Evolutionary conservation across 1,140 invertebrate genomes (phyloP), one percentile per base, ranked within the genome.

Genomic region (Drosophila pectinifera): DNA sequence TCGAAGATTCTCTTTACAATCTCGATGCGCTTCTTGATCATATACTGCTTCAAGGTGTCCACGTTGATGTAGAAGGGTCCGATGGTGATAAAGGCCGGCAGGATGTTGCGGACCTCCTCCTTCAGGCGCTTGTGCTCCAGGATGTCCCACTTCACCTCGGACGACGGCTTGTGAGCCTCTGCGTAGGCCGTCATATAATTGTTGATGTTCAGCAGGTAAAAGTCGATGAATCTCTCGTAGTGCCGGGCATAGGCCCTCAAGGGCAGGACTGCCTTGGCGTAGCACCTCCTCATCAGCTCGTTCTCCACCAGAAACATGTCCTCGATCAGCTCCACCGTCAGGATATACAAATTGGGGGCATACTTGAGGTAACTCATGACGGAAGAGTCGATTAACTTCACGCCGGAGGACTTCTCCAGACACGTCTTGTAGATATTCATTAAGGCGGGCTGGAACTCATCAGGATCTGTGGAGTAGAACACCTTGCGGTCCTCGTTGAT

Each of bases 301-400:
- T 86, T 76, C 11, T 83, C 46, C 1, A 22, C 4, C 1, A 90
- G n/a, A 18, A 67, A 92, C 7, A 41, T 36, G 1, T 90, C 76
- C 56, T 92, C 91, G 11, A 92, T 91, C n/a, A 92, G 63, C 54
- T 92, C 91, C 0, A 92, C 91, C 3, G 91, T 92, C 0, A 84
- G 39, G 1, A 92, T 82, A n/a, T 53, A 92, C 0, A 88, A 41
- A 73, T 92, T 91, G 1, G 58, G 79, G 0, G 91, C 91, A 51
- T 91, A 92, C 11, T 85, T 78, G 5, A 92, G 28, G 38, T 56
- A 57, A 2, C 24, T 31, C 81, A 92, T 84, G 0, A 86, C 81
- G 1, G 74, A 57, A 0, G 89, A 62, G 57, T 92, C 91, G 4
- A 92, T 88, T 4, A 48, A 54, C 3, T 73, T 59, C 1, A 92